Percentiles rank a stretch among this genome's conserved stretches.
Conservation (phyloP, 2,888 invertebrate genomes). For the Leptogaster cylindrica region DNA sequence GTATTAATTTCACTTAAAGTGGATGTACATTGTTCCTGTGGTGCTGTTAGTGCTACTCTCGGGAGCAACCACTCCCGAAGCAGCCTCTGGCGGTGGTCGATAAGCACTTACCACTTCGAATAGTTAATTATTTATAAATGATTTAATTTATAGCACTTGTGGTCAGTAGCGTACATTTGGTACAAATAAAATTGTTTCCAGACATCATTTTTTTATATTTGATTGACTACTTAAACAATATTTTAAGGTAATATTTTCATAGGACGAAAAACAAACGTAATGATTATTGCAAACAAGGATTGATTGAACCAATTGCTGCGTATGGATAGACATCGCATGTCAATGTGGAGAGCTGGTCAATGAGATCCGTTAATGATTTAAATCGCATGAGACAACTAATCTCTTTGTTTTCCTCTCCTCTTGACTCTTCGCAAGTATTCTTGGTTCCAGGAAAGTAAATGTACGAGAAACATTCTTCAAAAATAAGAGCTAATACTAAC, state of each 20-base stretch:
- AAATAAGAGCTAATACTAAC: neutral
- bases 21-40: conserved; percentile 98
- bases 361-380: neutral
- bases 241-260: too few relatives aligned
- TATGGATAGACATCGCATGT: too few relatives aligned
- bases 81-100: conserved; percentile 51
- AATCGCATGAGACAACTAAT: conserved; percentile 5
- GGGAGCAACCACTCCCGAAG: conserved; percentile 83
- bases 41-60: conserved; percentile 89
- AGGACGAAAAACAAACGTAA: too few relatives aligned
- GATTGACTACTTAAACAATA: too few relatives aligned
- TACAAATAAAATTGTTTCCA: too few relatives aligned
- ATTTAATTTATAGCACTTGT: too few relatives aligned
- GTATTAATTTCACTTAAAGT: conserved; percentile 72
- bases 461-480: conserved; percentile 11
- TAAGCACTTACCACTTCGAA: neutral
- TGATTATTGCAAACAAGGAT: too few relatives aligned
- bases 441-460: conserved; percentile 6
- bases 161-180: too few relatives aligned
- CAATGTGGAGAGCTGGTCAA: neutral
- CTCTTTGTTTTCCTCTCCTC: too few relatives aligned
- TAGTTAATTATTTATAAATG: too few relatives aligned
- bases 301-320: too few relatives aligned
- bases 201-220: too few relatives aligned
- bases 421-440: neutral